phyloP scores from a whole-genome alignment of 2,888 invertebrate species.

The Neocrepidodera transversa region DNA sequence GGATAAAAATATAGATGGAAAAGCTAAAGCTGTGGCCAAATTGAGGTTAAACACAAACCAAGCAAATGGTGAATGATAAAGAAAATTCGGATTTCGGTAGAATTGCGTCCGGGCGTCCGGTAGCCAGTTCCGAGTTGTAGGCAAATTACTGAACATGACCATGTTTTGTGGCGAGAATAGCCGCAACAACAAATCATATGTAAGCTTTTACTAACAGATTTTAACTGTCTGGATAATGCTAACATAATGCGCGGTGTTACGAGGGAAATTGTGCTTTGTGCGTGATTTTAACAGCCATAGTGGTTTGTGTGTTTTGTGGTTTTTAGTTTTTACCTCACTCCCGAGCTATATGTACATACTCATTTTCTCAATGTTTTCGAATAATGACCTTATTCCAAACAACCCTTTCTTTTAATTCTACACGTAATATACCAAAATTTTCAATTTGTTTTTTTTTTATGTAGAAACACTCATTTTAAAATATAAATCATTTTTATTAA shows the following conservation, averaged over 20 bases:
- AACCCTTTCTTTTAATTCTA: too few species aligned
- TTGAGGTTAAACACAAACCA: background rate
- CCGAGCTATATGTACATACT: slow-evolving; percentile 42
- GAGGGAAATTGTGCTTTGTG: slow-evolving; percentile 59
- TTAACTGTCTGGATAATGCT: slow-evolving; percentile 61
- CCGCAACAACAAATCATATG: slow-evolving; percentile 61
- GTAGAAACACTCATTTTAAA: too few species aligned
- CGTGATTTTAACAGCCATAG: slow-evolving; percentile 58
- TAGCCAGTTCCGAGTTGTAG: slow-evolving; percentile 32
- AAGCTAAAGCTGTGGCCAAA: background rate
- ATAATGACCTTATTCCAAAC: too few species aligned
- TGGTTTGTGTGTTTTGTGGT: slow-evolving; percentile 56
- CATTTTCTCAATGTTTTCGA: slow-evolving; percentile 46
- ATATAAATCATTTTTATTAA: too few species aligned
- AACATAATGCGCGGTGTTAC: slow-evolving; percentile 59
- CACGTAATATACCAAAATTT: too few species aligned
- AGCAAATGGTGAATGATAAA: slow-evolving; percentile 11
- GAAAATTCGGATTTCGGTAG: slow-evolving; percentile 13
- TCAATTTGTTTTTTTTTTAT: too few species aligned
- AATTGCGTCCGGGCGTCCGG: slow-evolving; percentile 14
- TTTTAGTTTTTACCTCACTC: slow-evolving; percentile 44
- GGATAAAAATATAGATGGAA: background rate
- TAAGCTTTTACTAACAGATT: slow-evolving; percentile 62
- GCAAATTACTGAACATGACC: slow-evolving; percentile 48
- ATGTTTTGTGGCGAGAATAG: slow-evolving; percentile 57